phyloP scores from a whole-genome alignment of 2,113 vertebrate species.

The Hyperoodon ampullatus region DNA sequence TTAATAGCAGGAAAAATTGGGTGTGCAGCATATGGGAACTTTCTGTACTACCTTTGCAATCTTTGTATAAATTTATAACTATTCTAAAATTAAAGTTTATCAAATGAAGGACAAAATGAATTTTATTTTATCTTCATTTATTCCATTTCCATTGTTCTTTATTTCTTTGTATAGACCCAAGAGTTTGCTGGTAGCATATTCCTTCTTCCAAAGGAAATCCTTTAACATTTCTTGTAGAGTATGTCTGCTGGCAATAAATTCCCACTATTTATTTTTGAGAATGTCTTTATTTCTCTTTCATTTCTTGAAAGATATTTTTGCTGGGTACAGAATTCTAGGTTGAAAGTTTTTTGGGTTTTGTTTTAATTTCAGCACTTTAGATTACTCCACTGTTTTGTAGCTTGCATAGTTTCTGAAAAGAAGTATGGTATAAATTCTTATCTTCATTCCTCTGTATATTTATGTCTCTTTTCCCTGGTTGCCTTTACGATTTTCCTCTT shows the following conservation, averaged over 20 bases:
- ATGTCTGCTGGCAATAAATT: neutral
- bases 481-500: neutral
- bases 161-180: neutral
- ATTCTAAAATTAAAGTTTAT: slow-evolving; percentile 15
- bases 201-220: neutral
- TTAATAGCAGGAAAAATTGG: neutral
- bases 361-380: neutral
- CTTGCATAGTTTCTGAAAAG: neutral
- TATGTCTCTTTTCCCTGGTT: neutral
- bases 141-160: neutral
- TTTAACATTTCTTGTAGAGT: neutral
- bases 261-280: neutral
- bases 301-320: slow-evolving; percentile 1
- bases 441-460: neutral
- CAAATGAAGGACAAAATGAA: neutral
- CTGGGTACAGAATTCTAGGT: neutral
- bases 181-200: neutral
- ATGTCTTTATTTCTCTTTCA: neutral
- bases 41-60: neutral
- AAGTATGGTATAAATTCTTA: neutral
- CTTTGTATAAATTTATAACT: slow-evolving; percentile 36
- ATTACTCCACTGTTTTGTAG: neutral
- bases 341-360: neutral
- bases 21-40: neutral
- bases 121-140: slow-evolving; percentile 23